These are phyloP conservation scores for Pseudochirops corinnae DNA, from an alignment of 2,797 vertebrate species.

Conservation along the genomic window DNA sequence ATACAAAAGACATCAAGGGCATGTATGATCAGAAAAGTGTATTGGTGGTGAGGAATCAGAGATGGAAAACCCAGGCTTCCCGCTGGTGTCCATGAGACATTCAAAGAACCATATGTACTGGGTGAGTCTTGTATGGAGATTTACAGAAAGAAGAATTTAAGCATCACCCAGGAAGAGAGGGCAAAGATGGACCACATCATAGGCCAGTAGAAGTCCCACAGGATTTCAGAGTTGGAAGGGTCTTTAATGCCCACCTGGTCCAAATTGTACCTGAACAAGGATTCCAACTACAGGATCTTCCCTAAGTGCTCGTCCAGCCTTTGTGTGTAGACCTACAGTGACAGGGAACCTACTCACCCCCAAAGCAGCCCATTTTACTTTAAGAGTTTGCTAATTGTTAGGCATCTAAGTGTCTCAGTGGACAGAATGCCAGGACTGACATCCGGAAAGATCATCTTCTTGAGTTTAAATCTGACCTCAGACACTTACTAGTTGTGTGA, in stretches of 20 bases:
- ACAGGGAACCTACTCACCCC: background rate
- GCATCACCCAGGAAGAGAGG: background rate
- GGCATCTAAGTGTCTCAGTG: background rate
- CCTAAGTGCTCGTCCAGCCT: background rate
- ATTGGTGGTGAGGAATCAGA: background rate
- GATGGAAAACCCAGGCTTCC: background rate
- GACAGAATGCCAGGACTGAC: background rate
- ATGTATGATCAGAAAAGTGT: background rate
- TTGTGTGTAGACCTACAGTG: background rate
- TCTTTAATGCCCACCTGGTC: background rate
- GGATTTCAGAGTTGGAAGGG: background rate
- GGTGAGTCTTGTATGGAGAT: background rate
- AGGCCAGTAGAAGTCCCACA: background rate
- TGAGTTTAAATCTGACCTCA: background rate
- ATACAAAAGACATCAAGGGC: background rate
- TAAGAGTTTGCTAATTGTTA: background rate
- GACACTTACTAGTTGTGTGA: rapidly evolving
- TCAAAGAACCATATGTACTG: background rate
- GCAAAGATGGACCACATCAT: background rate
- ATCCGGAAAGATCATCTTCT: background rate
- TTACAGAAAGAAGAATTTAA: background rate
- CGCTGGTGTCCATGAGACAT: background rate
- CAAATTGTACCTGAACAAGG: background rate
- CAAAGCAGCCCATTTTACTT: background rate
- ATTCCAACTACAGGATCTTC: background rate